Base-by-base conservation (phyloP, 2,797 vertebrate species). In the Tenualosa thibaudeaui region DNA sequence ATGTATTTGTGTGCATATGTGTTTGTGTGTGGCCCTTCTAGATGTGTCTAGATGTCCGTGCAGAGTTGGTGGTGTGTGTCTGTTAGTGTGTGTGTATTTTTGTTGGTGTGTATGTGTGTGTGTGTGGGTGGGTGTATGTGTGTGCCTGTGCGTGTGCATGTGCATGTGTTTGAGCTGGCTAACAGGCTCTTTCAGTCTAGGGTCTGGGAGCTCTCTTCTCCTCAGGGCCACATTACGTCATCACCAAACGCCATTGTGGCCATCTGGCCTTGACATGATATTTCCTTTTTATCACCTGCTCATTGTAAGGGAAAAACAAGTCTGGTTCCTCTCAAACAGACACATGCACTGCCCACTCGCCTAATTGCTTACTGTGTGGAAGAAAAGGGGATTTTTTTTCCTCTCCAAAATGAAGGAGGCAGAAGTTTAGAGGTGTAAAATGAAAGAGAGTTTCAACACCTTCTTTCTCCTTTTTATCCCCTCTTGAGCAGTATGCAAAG, bases 201-300 rank as follows among this genome's bases (percentile, higher is more conserved):
- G 83, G 88, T 89, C 89, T 85, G 81, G 81, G 83, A 88, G 85
- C 43, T 91, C 83, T 88, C 83, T 78, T 46, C 84, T 89, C 86
- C 88, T 89, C 89, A 87, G 89, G 90, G 90, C 88, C 82, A 83
- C 62, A 89, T 89, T 89, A 84, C 90, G 62, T 91, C 91, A 91
- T 89, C 84, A 71, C 81, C 65, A 85, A 90, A 89, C 86, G 81
- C 84, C 85, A 92, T 86, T 68, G 24, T 86, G 85, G 88, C 89
- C 90, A 88, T 88, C 91, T 92, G 90, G 90, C 85, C 89, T 89
- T 89, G 89, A 87, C 87, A 89, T 88, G 89, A 90, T 87, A 88
- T 89, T 90, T 90, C 86, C 86, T 87, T 89, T 90, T 90, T 91
- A 90, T 91, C 90, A 92, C 91, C 89, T 91, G 90, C 89, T 89